Percentiles rank a stretch among this genome's conserved stretches.
Conservation (phyloP, 2,113 vertebrate species). For the Dendrocopos noguchii region DNA sequence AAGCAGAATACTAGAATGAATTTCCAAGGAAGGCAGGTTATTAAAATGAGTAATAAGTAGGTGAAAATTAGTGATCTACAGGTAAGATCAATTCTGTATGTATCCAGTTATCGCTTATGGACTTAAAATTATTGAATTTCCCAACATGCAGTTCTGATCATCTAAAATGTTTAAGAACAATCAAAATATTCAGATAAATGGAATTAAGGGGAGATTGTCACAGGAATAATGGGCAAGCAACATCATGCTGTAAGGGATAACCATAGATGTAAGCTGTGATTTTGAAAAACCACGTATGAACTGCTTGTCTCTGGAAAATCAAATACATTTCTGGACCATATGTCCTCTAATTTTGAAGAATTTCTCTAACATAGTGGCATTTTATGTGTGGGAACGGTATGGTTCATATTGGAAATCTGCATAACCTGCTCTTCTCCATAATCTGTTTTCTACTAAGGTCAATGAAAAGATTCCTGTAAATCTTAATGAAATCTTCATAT, state of each 20-base stretch:
- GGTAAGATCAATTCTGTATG: not conserved
- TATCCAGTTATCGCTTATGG: not conserved
- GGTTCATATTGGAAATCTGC: not conserved
- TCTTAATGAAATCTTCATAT: not conserved
- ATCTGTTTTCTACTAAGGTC: not conserved
- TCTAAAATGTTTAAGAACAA: not conserved
- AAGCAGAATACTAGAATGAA: not conserved
- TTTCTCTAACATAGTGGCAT: not conserved
- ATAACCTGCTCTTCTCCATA: not conserved
- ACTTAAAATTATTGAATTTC: not conserved
- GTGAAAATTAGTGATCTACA: not conserved
- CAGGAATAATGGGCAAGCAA: not conserved
- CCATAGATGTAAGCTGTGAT: not conserved
- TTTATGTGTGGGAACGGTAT: not conserved
- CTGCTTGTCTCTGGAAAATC: not conserved
- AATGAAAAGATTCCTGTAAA: not conserved
- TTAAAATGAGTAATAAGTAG: not conserved
- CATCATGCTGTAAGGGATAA: not conserved
- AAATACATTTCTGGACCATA: not conserved
- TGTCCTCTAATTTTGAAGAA: not conserved
- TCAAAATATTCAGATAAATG: not conserved
- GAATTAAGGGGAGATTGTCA: not conserved
- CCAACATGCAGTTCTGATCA: not conserved
- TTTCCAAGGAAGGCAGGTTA: not conserved
- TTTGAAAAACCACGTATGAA: accelerated